A percentile compares a stretch with the other conserved stretches of the same genome.
These are phyloP conservation scores for Potorous gilbertii DNA, from an alignment of 2,797 vertebrate species.

Conservation along the genomic window DNA sequence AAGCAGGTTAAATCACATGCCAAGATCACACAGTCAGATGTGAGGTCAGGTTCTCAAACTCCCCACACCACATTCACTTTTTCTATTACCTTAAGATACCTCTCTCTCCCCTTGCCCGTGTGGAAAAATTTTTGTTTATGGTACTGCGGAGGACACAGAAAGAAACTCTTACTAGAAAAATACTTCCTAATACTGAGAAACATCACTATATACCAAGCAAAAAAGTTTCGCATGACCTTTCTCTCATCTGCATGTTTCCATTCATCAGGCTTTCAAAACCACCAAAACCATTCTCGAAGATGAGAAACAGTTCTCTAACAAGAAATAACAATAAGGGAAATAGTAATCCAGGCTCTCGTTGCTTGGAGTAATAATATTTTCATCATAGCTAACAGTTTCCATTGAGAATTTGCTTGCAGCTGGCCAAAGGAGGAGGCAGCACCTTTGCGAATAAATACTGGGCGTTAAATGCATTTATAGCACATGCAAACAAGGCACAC, in stretches of 20 bases:
- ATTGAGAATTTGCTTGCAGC: constrained; percentile 64
- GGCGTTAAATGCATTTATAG: constrained; percentile 37
- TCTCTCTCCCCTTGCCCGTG: not conserved
- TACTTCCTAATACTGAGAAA: constrained; percentile 25
- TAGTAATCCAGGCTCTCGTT: constrained; percentile 39
- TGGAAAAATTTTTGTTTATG: not conserved
- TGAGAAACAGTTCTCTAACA: constrained; percentile 30
- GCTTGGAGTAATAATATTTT: constrained; percentile 63
- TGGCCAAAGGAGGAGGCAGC: constrained; percentile 55
- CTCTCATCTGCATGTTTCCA: constrained; percentile 68
- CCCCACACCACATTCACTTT: not conserved
- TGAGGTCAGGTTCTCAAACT: not conserved
- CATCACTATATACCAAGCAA: constrained; percentile 30
- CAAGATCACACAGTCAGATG: not conserved
- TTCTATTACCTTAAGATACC: not conserved
- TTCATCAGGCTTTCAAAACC: constrained; percentile 62
- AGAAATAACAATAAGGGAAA: constrained; percentile 51
- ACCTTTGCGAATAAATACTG: constrained; percentile 28
- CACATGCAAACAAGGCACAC: constrained; percentile 64
- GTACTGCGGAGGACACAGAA: not conserved
- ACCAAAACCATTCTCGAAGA: constrained; percentile 47
- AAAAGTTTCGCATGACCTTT: constrained; percentile 45
- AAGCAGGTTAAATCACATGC: not conserved
- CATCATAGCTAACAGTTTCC: constrained; percentile 32
- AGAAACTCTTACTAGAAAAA: constrained; percentile 37